A percentile compares a stretch with the other conserved stretches of the same genome.
Conservation (phyloP, 2,113 vertebrate genomes). For the Conger conger region DNA sequence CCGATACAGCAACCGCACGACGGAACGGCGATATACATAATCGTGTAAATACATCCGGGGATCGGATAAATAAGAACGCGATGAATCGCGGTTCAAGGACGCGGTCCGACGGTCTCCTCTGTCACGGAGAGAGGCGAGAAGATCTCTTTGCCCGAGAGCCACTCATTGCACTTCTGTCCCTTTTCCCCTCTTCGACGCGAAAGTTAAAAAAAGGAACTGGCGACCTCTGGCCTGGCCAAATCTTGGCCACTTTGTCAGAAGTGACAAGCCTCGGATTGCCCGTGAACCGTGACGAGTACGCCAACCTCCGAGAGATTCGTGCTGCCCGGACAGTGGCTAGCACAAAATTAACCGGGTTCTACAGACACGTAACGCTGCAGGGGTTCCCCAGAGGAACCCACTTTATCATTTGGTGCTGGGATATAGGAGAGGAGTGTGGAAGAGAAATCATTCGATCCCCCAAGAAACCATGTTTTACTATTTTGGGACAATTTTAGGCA, state of each 20-base stretch:
- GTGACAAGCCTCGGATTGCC: slow-evolving; percentile 11
- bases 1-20: neutral
- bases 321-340: neutral
- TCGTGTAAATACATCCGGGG: neutral
- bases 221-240: slow-evolving; percentile 16
- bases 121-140: neutral
- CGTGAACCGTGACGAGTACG: neutral
- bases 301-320: neutral
- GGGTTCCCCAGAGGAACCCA: neutral
- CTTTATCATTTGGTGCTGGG: neutral
- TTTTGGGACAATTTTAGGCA: neutral
- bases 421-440: neutral
- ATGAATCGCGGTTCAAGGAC: neutral
- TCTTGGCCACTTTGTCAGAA: slow-evolving; percentile 31
- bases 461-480: neutral
- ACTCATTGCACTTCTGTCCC: neutral
- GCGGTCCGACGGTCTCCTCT: neutral
- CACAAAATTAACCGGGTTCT: neutral
- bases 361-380: neutral
- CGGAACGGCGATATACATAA: neutral
- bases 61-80: neutral
- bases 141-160: neutral
- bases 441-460: neutral
- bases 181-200: neutral
- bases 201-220: neutral